Evolutionary conservation across 2,888 invertebrate species (phyloP).

Genomic region (Meiosimyza platycephala): DNA sequence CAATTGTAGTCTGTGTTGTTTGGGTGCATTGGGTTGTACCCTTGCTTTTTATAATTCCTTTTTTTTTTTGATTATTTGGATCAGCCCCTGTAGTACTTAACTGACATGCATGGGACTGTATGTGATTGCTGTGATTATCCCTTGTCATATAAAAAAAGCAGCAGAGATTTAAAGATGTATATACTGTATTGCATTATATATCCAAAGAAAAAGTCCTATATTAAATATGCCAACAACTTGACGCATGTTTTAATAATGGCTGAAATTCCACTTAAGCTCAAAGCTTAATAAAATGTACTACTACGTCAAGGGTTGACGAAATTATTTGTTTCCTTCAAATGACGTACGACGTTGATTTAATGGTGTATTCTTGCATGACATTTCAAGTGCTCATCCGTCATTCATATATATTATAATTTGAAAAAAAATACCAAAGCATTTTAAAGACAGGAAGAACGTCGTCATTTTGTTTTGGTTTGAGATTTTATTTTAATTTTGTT

Average conservation of each 20-base stretch:
- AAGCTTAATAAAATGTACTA: background rate
- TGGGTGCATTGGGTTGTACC: too few species aligned
- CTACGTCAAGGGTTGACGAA: constrained; percentile 29
- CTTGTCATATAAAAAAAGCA: background rate
- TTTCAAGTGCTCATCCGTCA: constrained; percentile 46
- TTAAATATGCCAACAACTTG: constrained; percentile 6
- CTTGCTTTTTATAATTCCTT: too few species aligned
- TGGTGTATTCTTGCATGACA: constrained; percentile 41
- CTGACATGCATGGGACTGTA: background rate
- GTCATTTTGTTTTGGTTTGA: too few species aligned
- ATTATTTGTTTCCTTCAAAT: background rate
- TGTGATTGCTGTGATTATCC: constrained; percentile 23
- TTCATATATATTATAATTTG: constrained; percentile 3
- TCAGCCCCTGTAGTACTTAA: constrained; percentile 24
- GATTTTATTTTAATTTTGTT: too few species aligned
- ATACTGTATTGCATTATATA: background rate
- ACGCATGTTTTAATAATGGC: constrained; percentile 21
- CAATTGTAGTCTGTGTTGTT: constrained; percentile 1
- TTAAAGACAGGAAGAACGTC: too few species aligned
- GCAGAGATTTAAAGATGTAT: constrained; percentile 1
- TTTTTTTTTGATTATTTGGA: constrained; percentile 11
- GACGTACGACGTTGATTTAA: constrained; percentile 18
- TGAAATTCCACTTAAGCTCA: background rate
- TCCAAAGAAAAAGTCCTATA: background rate
- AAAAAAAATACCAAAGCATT: too few species aligned